Conservation (phyloP, 2,113 vertebrate species). For the Chloropsis cyanopogon region DNA sequence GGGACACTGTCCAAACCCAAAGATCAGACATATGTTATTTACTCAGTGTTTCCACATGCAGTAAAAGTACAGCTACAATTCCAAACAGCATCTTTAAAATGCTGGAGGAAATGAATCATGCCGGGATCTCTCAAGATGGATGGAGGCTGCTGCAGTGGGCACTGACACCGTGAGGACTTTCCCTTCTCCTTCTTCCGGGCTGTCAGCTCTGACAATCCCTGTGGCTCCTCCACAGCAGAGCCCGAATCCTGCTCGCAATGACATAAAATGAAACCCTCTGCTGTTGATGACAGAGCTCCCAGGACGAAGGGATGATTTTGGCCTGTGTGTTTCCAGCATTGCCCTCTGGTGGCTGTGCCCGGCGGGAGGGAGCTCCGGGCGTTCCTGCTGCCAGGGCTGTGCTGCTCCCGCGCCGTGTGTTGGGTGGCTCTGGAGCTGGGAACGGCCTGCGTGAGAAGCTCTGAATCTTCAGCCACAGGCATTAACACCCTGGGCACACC, state of each 20-base stretch:
- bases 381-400: not conserved
- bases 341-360: not conserved
- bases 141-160: not conserved
- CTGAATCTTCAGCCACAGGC: not conserved
- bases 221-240: not conserved
- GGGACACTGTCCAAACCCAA: conserved; percentile 32
- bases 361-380: not conserved
- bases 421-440: not conserved
- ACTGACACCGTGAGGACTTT: not conserved
- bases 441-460: not conserved
- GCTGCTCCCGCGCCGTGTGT: not conserved
- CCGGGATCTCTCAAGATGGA: not conserved
- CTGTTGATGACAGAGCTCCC: not conserved
- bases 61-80: conserved; percentile 51
- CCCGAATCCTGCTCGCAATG: not conserved
- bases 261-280: rapidly evolving
- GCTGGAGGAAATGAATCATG: conserved; percentile 45
- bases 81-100: conserved; percentile 8
- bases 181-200: not conserved
- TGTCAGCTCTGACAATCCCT: not conserved
- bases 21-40: conserved; percentile 50
- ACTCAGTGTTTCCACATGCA: conserved; percentile 43
- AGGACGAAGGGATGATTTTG: not conserved
- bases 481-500: not conserved
- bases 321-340: not conserved